Percentiles rank a stretch among this genome's conserved stretches.
Conservation (phyloP, 2,888 invertebrate genomes). For the Pollenia labialis region DNA sequence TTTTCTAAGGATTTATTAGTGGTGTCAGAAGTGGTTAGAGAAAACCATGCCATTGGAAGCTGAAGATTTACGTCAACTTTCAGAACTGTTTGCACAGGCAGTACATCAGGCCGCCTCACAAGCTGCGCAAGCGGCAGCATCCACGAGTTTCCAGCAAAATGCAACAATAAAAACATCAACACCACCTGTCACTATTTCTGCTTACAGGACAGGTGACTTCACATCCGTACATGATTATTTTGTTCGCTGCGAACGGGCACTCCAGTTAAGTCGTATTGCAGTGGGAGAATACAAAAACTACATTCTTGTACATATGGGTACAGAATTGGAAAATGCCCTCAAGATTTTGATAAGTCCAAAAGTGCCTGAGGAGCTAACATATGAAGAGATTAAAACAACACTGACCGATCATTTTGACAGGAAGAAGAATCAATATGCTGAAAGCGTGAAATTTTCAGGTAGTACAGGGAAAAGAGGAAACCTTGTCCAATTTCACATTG, state of each 20-base stretch:
- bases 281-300: too few species aligned
- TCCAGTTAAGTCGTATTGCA: slow-evolving; percentile 17
- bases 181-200: slow-evolving; percentile 17
- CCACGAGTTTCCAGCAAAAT: neutral
- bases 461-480: slow-evolving; percentile 14
- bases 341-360: slow-evolving; percentile 15
- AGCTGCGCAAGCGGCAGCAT: too few species aligned
- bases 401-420: slow-evolving; percentile 34
- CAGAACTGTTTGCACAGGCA: too few species aligned
- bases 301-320: too few species aligned
- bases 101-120: too few species aligned
- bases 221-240: slow-evolving; percentile 39
- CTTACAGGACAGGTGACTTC: neutral
- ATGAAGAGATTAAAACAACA: slow-evolving; percentile 19
- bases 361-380: slow-evolving; percentile 21
- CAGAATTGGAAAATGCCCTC: too few species aligned
- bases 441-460: slow-evolving; percentile 36
- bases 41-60: too few species aligned
- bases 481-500: slow-evolving; percentile 22
- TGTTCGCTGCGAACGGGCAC: slow-evolving; percentile 27
- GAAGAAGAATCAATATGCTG: slow-evolving; percentile 39
- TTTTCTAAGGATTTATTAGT: too few species aligned
- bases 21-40: too few species aligned
- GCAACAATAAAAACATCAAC: neutral
- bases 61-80: too few species aligned